These are phyloP conservation scores for Microctonus aethiopoides DNA, from an alignment of 2,888 invertebrate genomes.

Conservation along the genomic window DNA sequence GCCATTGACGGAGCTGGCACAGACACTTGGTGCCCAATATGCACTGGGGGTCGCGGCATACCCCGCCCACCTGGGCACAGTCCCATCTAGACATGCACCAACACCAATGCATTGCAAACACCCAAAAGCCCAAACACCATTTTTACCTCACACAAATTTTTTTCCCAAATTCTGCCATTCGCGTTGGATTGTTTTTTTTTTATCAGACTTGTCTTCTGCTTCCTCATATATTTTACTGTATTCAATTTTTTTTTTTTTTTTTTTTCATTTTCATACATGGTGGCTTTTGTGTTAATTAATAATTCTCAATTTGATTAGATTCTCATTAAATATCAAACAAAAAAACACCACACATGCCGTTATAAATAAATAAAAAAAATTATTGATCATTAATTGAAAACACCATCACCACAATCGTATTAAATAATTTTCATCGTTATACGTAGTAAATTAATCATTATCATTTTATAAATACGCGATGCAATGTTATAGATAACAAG, in stretches of 20 bases:
- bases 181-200: background rate
- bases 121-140: slow-evolving; percentile 64
- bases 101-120: slow-evolving; percentile 68
- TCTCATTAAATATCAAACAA: background rate
- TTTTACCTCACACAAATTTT: slow-evolving; percentile 60
- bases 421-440: background rate
- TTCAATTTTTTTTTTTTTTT: slow-evolving; percentile 1
- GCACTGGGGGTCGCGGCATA: slow-evolving; percentile 64
- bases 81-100: slow-evolving; percentile 68
- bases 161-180: slow-evolving; percentile 41
- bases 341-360: slow-evolving; percentile 4
- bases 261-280: background rate
- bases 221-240: background rate
- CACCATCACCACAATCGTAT: slow-evolving; percentile 17
- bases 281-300: background rate
- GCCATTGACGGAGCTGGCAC: slow-evolving; percentile 63
- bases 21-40: slow-evolving; percentile 64
- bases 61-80: slow-evolving; percentile 66
- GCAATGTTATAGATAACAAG: slow-evolving; percentile 18
- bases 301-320: background rate
- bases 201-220: background rate
- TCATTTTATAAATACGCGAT: slow-evolving; percentile 1
- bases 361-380: background rate
- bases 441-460: background rate
- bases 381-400: slow-evolving; percentile 18